Conservation (phyloP, 2,888 invertebrate genomes). For the Tortrix viridana region DNA sequence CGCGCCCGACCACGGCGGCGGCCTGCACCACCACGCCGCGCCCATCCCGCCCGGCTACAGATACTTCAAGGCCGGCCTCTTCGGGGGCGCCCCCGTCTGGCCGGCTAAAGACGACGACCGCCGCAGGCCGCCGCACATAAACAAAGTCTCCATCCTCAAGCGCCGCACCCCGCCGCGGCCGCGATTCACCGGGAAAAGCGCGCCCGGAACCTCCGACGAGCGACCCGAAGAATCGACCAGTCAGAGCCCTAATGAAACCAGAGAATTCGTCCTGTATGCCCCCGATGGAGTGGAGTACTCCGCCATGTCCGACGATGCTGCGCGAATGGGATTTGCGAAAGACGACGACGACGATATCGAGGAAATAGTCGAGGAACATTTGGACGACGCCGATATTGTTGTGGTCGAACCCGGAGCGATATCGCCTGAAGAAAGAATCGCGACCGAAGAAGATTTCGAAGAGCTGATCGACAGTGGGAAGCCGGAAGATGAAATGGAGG, state of each 20-base stretch:
- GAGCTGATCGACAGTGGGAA: conserved; percentile 86
- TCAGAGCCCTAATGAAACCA: conserved; percentile 84
- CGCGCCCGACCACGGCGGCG: conserved; percentile 56
- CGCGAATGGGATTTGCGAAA: conserved; percentile 61
- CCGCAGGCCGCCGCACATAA: conserved; percentile 65
- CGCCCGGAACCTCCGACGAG: conserved; percentile 47
- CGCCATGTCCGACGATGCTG: conserved; percentile 81
- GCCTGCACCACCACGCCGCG: conserved; percentile 79
- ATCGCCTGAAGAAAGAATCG: conserved; percentile 86
- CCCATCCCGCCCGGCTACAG: conserved; percentile 85
- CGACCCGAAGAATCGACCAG: conserved; percentile 66
- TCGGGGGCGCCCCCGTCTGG: conserved; percentile 89
- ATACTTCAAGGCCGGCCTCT: conserved; percentile 85
- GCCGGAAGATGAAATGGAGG: conserved; percentile 77
- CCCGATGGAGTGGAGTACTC: conserved; percentile 85
- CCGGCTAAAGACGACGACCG: conserved; percentile 69
- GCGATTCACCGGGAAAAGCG: conserved; percentile 63
- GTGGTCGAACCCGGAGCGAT: conserved; percentile 85
- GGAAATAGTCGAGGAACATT: conserved; percentile 61
- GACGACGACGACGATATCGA: conserved; percentile 61
- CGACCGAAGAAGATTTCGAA: conserved; percentile 87
- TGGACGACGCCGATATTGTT: conserved; percentile 86
- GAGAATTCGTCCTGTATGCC: conserved; percentile 86
- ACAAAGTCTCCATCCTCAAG: conserved; percentile 85
- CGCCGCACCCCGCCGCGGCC: conserved; percentile 85